Percentiles rank a stretch among this genome's conserved stretches.
Conservation (phyloP, 92 coral and sea anemone genomes). For the Ricordea florida region DNA sequence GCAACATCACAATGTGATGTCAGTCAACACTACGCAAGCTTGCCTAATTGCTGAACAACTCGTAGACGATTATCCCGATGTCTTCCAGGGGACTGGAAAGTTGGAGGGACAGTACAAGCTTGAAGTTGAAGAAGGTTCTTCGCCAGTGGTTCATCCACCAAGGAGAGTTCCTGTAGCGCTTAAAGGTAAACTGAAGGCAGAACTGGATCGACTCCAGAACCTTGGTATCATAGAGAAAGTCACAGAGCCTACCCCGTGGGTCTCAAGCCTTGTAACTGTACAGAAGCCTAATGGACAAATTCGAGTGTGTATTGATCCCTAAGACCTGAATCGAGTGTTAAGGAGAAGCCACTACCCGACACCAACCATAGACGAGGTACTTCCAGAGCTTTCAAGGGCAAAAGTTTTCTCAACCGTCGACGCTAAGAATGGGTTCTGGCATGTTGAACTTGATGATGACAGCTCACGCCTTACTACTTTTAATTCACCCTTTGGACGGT, state of each 20-base stretch:
- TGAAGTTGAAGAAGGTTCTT: too few relatives aligned
- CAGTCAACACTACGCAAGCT: too few relatives aligned
- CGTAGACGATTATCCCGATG: too few relatives aligned
- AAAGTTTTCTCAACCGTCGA: constrained; percentile 23
- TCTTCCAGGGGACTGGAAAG: too few relatives aligned
- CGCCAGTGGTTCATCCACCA: too few relatives aligned
- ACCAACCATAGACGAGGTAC: constrained; percentile 14
- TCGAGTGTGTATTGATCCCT: constrained; percentile 18
- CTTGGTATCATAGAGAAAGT: constrained; percentile 17
- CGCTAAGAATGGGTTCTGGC: constrained; percentile 1
- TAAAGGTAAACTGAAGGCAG: too few relatives aligned
- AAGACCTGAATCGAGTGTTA: neutral
- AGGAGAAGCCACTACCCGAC: constrained; percentile 27
- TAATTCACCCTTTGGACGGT: neutral
- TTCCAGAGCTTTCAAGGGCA: constrained; percentile 13
- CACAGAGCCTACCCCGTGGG: constrained; percentile 25
- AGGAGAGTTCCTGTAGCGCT: too few relatives aligned
- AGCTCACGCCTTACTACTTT: neutral
- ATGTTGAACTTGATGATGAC: too few relatives aligned
- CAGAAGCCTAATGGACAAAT: constrained; percentile 15
- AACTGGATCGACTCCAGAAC: too few relatives aligned
- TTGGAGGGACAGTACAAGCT: too few relatives aligned
- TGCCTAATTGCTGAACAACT: too few relatives aligned
- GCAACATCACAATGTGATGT: too few relatives aligned
- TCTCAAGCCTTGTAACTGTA: constrained; percentile 7